A percentile compares a stretch with the other conserved stretches of the same genome.
Evolutionary conservation across 1,140 invertebrate genomes (phyloP).

Genomic region (Cataglyphis hispanica): DNA sequence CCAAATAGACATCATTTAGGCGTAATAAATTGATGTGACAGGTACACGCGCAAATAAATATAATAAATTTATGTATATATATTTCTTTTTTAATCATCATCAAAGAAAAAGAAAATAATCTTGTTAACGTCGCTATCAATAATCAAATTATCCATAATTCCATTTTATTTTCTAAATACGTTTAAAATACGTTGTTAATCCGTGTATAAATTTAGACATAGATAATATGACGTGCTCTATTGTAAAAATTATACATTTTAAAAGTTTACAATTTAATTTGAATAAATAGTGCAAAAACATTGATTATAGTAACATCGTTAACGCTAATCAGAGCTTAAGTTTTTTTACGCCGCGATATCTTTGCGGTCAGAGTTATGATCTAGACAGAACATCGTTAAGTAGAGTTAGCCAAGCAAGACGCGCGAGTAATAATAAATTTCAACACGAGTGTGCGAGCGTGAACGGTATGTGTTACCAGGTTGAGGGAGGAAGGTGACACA

Average conservation of each 20-base stretch:
- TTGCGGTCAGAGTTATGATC: slow-evolving; percentile 4
- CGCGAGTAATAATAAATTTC: slow-evolving; percentile 28
- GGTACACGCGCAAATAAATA: background rate
- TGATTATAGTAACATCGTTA: background rate
- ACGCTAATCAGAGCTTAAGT: background rate
- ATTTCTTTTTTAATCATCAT: too few relatives aligned
- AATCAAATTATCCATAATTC: too few relatives aligned
- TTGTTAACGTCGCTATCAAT: too few relatives aligned
- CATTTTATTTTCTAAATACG: too few relatives aligned
- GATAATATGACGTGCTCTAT: too few relatives aligned
- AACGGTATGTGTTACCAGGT: slow-evolving; percentile 21
- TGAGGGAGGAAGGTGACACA: slow-evolving; percentile 30
- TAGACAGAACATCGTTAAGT: slow-evolving; percentile 10
- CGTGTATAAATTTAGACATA: too few relatives aligned
- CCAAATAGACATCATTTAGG: background rate
- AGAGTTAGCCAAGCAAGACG: slow-evolving; percentile 15
- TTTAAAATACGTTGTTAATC: too few relatives aligned
- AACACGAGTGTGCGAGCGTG: slow-evolving; percentile 16
- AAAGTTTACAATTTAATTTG: too few relatives aligned
- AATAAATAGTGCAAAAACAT: too few relatives aligned
- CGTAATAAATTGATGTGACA: background rate
- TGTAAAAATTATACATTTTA: too few relatives aligned
- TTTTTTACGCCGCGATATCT: background rate
- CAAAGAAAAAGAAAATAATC: too few relatives aligned
- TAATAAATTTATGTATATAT: background rate